Evolutionary conservation across 1,140 invertebrate species (phyloP).

Genomic region (Psilanteris sp.): DNA sequence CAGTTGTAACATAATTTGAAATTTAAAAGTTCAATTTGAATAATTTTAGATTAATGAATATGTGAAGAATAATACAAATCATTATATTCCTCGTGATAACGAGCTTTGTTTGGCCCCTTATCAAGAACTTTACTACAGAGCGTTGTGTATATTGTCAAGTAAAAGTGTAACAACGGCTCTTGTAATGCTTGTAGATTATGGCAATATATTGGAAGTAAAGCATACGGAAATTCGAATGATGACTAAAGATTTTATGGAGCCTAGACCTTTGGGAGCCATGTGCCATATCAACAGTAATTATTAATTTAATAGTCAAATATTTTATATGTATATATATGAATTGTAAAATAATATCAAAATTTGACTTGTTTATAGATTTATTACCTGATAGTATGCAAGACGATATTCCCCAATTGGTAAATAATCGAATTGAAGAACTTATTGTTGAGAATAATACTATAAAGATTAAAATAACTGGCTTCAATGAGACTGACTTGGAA

Average conservation of each 20-base stretch:
- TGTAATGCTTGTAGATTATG: conserved; percentile 73
- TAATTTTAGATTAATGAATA: conserved; percentile 68
- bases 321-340: not conserved
- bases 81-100: conserved; percentile 71
- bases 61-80: conserved; percentile 25
- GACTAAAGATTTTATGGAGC: conserved; percentile 68
- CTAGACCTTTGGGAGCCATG: conserved; percentile 54
- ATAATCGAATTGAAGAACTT: conserved; percentile 46
- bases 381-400: conserved; percentile 20
- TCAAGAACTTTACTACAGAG: conserved; percentile 68
- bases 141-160: conserved; percentile 56
- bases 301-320: conserved; percentile 2
- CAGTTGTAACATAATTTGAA: not conserved
- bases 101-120: conserved; percentile 74
- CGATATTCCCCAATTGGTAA: conserved; percentile 27
- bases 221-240: conserved; percentile 72
- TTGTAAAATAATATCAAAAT: too few species aligned
- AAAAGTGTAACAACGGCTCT: conserved; percentile 10
- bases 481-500: not conserved
- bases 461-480: conserved; percentile 62
- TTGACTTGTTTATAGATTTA: conserved; percentile 58
- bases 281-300: conserved; percentile 69
- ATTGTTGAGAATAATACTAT: not conserved
- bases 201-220: conserved; percentile 65
- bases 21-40: too few species aligned